phyloP scores from a whole-genome alignment of 1,140 invertebrate species.

The Drosophila azteca region DNA sequence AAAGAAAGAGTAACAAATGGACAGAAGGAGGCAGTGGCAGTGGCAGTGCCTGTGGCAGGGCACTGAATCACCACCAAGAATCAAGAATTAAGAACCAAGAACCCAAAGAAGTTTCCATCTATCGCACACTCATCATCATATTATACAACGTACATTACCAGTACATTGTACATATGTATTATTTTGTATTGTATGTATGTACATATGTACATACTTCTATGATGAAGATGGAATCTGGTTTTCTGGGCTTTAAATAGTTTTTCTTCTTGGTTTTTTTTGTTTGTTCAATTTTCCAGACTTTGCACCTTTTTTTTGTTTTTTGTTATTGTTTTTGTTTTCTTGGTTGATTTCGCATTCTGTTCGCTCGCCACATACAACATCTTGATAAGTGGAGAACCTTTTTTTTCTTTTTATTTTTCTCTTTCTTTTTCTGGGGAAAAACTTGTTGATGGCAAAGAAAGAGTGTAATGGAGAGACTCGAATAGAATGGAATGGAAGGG shows the following conservation, averaged over 20 bases:
- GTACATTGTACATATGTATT: too few species aligned
- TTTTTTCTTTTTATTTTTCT: constrained; percentile 33
- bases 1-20: constrained; percentile 9
- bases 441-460: constrained; percentile 6
- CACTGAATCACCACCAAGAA: constrained; percentile 42
- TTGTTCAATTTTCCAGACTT: constrained; percentile 32
- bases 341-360: constrained; percentile 41
- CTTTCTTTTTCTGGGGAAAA: constrained; percentile 28
- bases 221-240: constrained; percentile 18
- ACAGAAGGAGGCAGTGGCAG: background rate
- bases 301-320: constrained; percentile 3
- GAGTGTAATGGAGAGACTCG: background rate
- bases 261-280: too few species aligned
- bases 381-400: constrained; percentile 37
- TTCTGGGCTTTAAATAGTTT: constrained; percentile 48
- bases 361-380: constrained; percentile 19
- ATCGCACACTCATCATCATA: constrained; percentile 25
- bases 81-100: too few species aligned
- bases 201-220: too few species aligned
- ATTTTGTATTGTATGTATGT: too few species aligned
- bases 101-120: constrained; percentile 31
- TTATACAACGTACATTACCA: background rate
- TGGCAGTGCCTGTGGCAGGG: background rate
- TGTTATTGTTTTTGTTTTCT: background rate
- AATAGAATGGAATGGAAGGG: background rate